These are phyloP conservation scores for Eristalinus aeneus DNA, from an alignment of 2,888 invertebrate genomes.

Conservation along the genomic window DNA sequence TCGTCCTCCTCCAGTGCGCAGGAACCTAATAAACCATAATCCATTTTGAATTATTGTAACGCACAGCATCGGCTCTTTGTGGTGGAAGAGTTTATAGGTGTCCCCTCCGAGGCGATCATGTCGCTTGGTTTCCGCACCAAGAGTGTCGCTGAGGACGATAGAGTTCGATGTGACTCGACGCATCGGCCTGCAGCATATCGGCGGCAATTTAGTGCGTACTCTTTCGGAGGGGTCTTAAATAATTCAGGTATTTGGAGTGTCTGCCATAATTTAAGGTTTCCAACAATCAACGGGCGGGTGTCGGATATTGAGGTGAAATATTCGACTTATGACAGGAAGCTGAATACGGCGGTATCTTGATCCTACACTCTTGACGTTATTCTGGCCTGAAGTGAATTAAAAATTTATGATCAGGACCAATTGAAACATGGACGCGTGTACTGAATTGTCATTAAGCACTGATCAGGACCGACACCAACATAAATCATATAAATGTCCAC, in stretches of 20 bases:
- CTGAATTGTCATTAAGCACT: background rate
- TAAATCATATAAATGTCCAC: background rate
- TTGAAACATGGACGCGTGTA: background rate
- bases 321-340: conserved; percentile 54
- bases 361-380: background rate
- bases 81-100: conserved; percentile 64
- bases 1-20: conserved; percentile 60
- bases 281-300: conserved; percentile 76
- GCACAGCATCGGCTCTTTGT: conserved; percentile 69
- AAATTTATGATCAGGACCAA: conserved; percentile 17
- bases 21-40: conserved; percentile 80
- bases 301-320: conserved; percentile 65
- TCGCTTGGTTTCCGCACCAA: conserved; percentile 63
- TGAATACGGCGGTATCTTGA: conserved; percentile 1
- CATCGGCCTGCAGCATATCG: conserved; percentile 25
- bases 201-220: conserved; percentile 56
- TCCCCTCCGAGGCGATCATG: conserved; percentile 64
- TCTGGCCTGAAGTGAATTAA: conserved; percentile 14
- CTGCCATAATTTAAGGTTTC: conserved; percentile 79
- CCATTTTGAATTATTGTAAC: conserved; percentile 80
- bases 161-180: conserved; percentile 42
- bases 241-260: conserved; percentile 66
- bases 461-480: background rate
- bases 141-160: conserved; percentile 48
- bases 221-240: conserved; percentile 37